Percentiles rank a stretch among this genome's conserved stretches.
Conservation (phyloP, 1,140 invertebrate species). For the Phocides pigmalion region DNA sequence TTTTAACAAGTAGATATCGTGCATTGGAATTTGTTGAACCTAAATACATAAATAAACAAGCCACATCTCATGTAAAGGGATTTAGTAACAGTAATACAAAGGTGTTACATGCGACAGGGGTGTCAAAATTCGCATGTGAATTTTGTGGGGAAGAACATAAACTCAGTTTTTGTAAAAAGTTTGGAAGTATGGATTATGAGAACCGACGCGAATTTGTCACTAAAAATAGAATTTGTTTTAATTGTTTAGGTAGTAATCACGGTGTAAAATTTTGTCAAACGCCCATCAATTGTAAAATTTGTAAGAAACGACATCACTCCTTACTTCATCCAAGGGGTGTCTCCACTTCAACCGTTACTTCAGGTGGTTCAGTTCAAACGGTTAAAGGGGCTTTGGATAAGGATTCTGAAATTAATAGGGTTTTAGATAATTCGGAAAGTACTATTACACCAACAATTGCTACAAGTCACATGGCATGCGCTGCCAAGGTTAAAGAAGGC, state of each 20-base stretch:
- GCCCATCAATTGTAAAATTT: slow-evolving; percentile 28
- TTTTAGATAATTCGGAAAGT: neutral
- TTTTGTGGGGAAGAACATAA: slow-evolving; percentile 29
- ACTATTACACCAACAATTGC: slow-evolving; percentile 5
- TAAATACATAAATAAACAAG: neutral
- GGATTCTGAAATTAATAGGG: neutral
- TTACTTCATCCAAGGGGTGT: slow-evolving; percentile 25
- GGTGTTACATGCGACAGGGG: slow-evolving; percentile 1
- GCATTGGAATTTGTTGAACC: slow-evolving; percentile 39
- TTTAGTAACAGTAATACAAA: slow-evolving; percentile 11
- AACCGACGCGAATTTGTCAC: slow-evolving; percentile 26
- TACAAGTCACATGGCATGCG: slow-evolving; percentile 15
- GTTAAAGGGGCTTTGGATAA: neutral
- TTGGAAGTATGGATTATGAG: slow-evolving; percentile 24
- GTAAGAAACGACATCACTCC: slow-evolving; percentile 28
- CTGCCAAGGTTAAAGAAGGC: slow-evolving; percentile 1
- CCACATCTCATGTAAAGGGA: slow-evolving; percentile 10
- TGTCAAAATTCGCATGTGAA: slow-evolving; percentile 11
- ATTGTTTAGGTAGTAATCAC: slow-evolving; percentile 34
- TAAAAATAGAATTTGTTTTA: slow-evolving; percentile 34
- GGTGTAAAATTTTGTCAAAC: slow-evolving; percentile 22
- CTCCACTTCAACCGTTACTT: slow-evolving; percentile 4
- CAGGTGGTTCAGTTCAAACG: slow-evolving; percentile 1
- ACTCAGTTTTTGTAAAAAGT: slow-evolving; percentile 31
- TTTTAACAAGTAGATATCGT: slow-evolving; percentile 36